Evolutionary conservation across 2,113 vertebrate genomes (phyloP).

Genomic region (Gadus chalcogrammus): DNA sequence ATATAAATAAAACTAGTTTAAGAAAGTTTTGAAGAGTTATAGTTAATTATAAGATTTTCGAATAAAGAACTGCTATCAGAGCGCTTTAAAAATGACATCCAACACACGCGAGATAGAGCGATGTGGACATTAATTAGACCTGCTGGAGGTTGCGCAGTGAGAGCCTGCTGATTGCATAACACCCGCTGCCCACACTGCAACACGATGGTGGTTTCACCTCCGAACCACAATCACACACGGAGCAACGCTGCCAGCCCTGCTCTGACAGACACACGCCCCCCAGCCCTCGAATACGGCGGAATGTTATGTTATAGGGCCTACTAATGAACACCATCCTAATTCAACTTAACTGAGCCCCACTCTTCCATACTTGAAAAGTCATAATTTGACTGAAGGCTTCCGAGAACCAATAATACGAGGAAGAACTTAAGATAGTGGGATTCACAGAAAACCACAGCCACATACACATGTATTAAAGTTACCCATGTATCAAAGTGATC

Average conservation of each 20-base stretch:
- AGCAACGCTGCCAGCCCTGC: neutral
- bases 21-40: neutral
- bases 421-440: too few species aligned
- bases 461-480: too few species aligned
- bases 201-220: constrained; percentile 22
- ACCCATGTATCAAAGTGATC: too few species aligned
- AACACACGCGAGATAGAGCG: neutral
- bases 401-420: too few species aligned
- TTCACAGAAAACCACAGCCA: too few species aligned
- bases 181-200: constrained; percentile 40
- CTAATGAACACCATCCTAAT: too few species aligned
- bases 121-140: neutral
- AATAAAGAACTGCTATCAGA: neutral
- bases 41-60: neutral
- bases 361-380: too few species aligned
- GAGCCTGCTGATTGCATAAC: constrained; percentile 47
- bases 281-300: too few species aligned
- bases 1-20: neutral
- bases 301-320: too few species aligned
- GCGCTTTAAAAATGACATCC: neutral
- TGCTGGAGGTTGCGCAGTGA: neutral
- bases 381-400: too few species aligned
- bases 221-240: constrained; percentile 37
- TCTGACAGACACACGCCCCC: too few species aligned
- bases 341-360: too few species aligned